Base-by-base conservation (phyloP, 1,140 invertebrate species). In the Lerema accius region DNA sequence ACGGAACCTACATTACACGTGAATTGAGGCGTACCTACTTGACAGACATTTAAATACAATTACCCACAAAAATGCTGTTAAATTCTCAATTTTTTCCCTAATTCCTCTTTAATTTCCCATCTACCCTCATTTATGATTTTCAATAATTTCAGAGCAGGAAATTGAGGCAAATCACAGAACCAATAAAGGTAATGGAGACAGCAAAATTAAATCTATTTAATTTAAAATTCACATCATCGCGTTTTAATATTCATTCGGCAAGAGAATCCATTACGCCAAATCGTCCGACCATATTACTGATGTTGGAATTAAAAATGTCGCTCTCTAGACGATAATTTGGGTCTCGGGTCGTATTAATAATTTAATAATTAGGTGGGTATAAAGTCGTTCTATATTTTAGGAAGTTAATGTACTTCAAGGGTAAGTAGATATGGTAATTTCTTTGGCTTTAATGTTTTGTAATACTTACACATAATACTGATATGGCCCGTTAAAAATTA, bases 121-220 rank as follows among this genome's bases (percentile, higher is more conserved):
- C 13, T 56, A 11, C 3, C 4, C 19, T 6, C 42, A 45, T 45
- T 58, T 19, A n/a, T 23, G 14, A 56, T 43, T 63, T 43, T 10
- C 32, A 23, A 59, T 40, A 64, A 59, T 53, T 14, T 62, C 26
- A 60, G 5, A 23, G 43, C 40, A 48, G 40, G 40, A 43, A 35
- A 17, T 39, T 60, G 39, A 61, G 37, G 13, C 17, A 28, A 58
- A 67, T 14, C 15, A 40, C 39, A 43, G 50, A 46, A 67, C 48
- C 65, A 66, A 67, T 69, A 65, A 74, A 58, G 28, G 48, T 16
- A 39, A 40, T 61, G 63, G 51, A 64, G 51, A 56, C 43, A 13
- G 60, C 49, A 61, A 73, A 72, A 78, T 73, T 75, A 78, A 75
- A 75, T 75, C 70, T 71, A 73, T 78, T 72, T 69, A 65, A 78